phyloP scores from a whole-genome alignment of 1,140 invertebrate species.

The Harlomillsia oculata region DNA sequence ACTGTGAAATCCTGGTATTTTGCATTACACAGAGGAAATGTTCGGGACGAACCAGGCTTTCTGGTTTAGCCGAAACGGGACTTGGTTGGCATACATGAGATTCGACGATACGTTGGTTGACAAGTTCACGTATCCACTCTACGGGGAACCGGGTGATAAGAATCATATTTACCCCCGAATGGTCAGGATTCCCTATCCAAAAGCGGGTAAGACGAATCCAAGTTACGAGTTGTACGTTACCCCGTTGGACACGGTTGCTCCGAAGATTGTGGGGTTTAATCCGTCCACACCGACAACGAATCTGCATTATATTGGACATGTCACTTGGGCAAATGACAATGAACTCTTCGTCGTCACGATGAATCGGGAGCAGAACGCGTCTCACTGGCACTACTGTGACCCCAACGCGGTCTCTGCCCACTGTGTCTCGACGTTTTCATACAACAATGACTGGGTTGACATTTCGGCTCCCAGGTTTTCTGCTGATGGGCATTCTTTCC shows the following conservation, averaged over 20 bases:
- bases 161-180: constrained; percentile 39
- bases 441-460: constrained; percentile 68
- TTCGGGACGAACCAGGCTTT: constrained; percentile 70
- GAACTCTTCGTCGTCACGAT: constrained; percentile 68
- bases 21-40: constrained; percentile 68
- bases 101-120: constrained; percentile 65
- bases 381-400: neutral
- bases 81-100: constrained; percentile 62
- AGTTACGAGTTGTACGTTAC: neutral
- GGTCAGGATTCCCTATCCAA: constrained; percentile 65
- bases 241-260: neutral
- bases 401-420: too few relatives aligned
- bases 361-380: constrained; percentile 72
- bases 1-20: neutral
- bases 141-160: constrained; percentile 40
- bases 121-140: constrained; percentile 42
- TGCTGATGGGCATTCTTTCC: constrained; percentile 40
- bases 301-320: constrained; percentile 57
- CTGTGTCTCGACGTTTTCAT: too few relatives aligned
- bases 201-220: constrained; percentile 44
- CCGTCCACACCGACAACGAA: too few relatives aligned
- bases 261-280: too few relatives aligned
- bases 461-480: constrained; percentile 48
- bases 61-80: constrained; percentile 78
- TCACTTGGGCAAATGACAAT: constrained; percentile 63